Evolutionary conservation across 2,797 vertebrate genomes (phyloP), one percentile per base, ranked within the genome.

Genomic region (Agapornis canus): DNA sequence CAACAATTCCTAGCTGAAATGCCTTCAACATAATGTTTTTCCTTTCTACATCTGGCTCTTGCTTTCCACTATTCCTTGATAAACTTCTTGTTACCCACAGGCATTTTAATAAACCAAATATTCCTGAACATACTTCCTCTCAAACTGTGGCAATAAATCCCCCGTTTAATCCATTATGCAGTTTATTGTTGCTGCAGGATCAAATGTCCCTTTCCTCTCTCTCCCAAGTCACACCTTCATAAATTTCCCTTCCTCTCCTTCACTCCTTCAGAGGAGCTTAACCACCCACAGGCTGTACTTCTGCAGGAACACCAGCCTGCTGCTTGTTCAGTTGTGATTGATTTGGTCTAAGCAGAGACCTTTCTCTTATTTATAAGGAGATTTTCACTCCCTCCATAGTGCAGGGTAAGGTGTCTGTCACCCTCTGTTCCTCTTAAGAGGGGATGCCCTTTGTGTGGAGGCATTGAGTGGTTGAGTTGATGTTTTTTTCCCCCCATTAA

Each of bases 21-120:
- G 10, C 35, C 47, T 92, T 92, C 47, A 81, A 20, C 20, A 35
- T 31, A 18, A 11, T 48, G 9, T 12, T 61, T 76, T 87, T 63
- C 25, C 11, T 59, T 45, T n/a, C 82, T 73, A 25, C 43, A 6
- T 63, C 60, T 66, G 22, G 51, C 9, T 66, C 29, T 13, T 63
- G 23, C 39, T 54, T 91, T 88, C 37, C 57, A 27, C 56, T 66
- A 17, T 71, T 80, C 16, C 72, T 71, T 86, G 47, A 82, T 79
- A 86, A 82, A 65, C 16, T 65, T 86, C 52, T 59, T 80, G 54
- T 70, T 76, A 77, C 40, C 82, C 63, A 31, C 20, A 66, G 32
- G 56, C 47, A 31, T 92, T 93, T 92, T 83, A 81, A 85, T 87
- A 90, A 90, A 60, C 37, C 75, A 73, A 89, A 82, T 81, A 61